Conservation (phyloP, 2,113 vertebrate species). For the Burhinus bistriatus region DNA sequence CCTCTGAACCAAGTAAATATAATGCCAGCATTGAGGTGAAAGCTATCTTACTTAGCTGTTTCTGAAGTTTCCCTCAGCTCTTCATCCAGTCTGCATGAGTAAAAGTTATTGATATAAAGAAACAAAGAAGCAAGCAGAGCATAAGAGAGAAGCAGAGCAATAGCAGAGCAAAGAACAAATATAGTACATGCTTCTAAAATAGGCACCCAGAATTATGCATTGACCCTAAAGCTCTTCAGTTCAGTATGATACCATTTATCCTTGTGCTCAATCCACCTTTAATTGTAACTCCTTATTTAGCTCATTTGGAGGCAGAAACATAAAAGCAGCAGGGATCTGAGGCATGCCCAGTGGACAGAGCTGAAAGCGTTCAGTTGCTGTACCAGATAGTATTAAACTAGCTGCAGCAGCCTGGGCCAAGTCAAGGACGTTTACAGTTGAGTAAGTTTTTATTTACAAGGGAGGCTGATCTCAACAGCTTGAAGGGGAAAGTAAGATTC, state of each 20-base stretch:
- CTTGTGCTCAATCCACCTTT: background rate
- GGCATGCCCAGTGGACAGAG: constrained; percentile 67
- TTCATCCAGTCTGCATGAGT: constrained; percentile 89
- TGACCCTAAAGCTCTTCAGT: background rate
- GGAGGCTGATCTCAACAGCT: constrained; percentile 77
- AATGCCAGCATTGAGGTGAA: constrained; percentile 58
- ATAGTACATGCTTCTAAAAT: constrained; percentile 4
- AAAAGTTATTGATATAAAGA: constrained; percentile 71
- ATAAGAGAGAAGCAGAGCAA: constrained; percentile 74
- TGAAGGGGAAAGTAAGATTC: constrained; percentile 54
- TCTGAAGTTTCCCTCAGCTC: constrained; percentile 89
- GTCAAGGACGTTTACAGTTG: constrained; percentile 41
- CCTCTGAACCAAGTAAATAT: constrained; percentile 30
- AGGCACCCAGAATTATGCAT: background rate
- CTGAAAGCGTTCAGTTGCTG: constrained; percentile 39
- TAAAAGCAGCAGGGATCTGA: constrained; percentile 33
- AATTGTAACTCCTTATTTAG: background rate
- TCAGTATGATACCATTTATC: background rate
- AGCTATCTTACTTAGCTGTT: constrained; percentile 86
- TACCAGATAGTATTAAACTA: constrained; percentile 16
- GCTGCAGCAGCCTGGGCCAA: constrained; percentile 71
- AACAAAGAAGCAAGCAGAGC: constrained; percentile 77
- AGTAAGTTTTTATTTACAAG: constrained; percentile 55
- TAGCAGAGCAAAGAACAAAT: constrained; percentile 70
- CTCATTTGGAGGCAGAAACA: constrained; percentile 15